Evolutionary conservation across 2,888 invertebrate genomes (phyloP).

Genomic region (Merodon equestris): DNA sequence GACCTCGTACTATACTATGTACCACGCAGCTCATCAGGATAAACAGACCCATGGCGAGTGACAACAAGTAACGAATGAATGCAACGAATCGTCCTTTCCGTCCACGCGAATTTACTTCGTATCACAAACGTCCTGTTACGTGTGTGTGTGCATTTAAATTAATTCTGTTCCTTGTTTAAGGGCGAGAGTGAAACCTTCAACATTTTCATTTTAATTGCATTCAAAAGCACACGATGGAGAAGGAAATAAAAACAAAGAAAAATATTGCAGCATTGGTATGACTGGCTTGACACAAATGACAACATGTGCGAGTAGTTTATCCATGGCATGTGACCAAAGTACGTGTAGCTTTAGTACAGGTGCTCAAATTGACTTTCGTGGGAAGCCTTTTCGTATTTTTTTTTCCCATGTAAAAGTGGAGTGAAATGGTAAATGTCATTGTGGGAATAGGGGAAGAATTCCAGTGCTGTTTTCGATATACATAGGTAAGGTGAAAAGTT

Average conservation of each 20-base stretch:
- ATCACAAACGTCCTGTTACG: background rate
- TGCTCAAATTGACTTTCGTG: too few relatives aligned
- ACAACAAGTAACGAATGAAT: constrained; percentile 4
- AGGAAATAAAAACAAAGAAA: constrained; percentile 15
- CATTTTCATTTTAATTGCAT: constrained; percentile 50
- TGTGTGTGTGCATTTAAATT: background rate
- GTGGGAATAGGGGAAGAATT: too few relatives aligned
- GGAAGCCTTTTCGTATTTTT: too few relatives aligned
- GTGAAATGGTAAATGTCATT: too few relatives aligned
- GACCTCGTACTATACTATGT: background rate
- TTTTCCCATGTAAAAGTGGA: too few relatives aligned
- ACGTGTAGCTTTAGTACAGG: too few relatives aligned
- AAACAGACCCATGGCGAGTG: background rate
- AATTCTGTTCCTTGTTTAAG: too few relatives aligned
- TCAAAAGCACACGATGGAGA: constrained; percentile 24
- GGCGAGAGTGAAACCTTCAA: constrained; percentile 31
- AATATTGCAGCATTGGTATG: background rate
- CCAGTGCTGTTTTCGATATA: too few relatives aligned
- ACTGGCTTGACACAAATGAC: background rate
- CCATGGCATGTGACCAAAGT: constrained; percentile 19
- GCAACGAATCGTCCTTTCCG: constrained; percentile 9
- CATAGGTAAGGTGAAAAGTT: too few relatives aligned
- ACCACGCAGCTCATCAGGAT: constrained; percentile 2
- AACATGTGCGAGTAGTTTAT: constrained; percentile 4
- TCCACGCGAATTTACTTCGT: background rate